phyloP scores from a whole-genome alignment of 2,797 vertebrate species.

The Lycodopsis pacificus region DNA sequence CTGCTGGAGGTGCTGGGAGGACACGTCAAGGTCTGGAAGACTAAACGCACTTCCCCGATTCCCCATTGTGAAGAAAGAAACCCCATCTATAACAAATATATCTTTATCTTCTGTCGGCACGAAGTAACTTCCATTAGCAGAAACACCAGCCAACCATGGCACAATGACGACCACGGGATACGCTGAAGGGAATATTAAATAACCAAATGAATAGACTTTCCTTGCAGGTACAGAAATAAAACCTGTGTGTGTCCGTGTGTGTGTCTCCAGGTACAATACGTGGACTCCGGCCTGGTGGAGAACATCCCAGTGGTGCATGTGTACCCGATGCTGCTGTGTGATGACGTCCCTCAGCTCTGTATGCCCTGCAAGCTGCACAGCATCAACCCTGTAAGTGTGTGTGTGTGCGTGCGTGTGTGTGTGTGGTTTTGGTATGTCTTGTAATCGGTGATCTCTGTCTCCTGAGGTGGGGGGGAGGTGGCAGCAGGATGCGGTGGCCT shows the following conservation, averaged over 20 bases:
- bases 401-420: not conserved
- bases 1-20: constrained; percentile 85
- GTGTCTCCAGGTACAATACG: constrained; percentile 87
- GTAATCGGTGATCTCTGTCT: not conserved
- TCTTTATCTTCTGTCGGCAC: too few relatives aligned
- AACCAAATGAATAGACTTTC: too few relatives aligned
- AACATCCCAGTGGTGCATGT: constrained; percentile 92
- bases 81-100: too few relatives aligned
- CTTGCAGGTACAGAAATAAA: too few relatives aligned
- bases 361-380: constrained; percentile 89
- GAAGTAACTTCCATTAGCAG: too few relatives aligned
- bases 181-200: too few relatives aligned
- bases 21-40: constrained; percentile 84
- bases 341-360: constrained; percentile 88
- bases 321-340: constrained; percentile 88
- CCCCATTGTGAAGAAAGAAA: not conserved
- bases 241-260: not conserved
- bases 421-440: too few relatives aligned
- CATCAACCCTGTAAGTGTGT: constrained; percentile 85
- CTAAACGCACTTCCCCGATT: not conserved
- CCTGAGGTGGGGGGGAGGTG: constrained; percentile 87
- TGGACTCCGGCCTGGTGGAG: constrained; percentile 90
- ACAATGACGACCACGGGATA: too few relatives aligned
- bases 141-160: too few relatives aligned
- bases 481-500: constrained; percentile 89